phyloP scores from a whole-genome alignment of 1,140 invertebrate species.

The Drosophila lacertosa region DNA sequence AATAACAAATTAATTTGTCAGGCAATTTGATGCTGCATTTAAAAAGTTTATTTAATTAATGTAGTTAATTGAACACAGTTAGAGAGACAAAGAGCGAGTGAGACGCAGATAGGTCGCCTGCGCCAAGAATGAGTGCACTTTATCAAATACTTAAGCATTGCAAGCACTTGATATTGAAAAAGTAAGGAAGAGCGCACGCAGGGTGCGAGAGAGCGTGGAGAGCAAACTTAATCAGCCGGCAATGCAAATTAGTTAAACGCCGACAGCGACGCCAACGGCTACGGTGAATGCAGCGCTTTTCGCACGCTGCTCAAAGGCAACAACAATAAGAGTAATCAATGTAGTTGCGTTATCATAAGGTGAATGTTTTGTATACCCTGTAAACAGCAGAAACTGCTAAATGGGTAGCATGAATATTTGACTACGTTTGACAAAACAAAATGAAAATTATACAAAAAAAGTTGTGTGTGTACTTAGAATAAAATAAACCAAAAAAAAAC shows the following conservation, averaged over 20 bases:
- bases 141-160: constrained; percentile 13
- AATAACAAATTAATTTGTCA: constrained; percentile 72
- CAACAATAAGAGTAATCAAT: constrained; percentile 4
- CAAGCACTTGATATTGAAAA: not conserved
- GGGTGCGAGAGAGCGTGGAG: constrained; percentile 36
- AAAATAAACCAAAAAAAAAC: too few species aligned
- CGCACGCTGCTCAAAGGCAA: constrained; percentile 8
- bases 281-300: constrained; percentile 17
- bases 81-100: constrained; percentile 3
- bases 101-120: constrained; percentile 7
- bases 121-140: constrained; percentile 32
- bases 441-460: too few species aligned
- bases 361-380: not conserved
- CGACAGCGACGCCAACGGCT: constrained; percentile 4
- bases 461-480: too few species aligned
- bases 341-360: not conserved
- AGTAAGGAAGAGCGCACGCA: constrained; percentile 7
- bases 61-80: constrained; percentile 48
- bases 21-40: constrained; percentile 67
- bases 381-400: too few species aligned
- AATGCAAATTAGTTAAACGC: constrained; percentile 68
- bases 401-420: too few species aligned
- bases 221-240: constrained; percentile 56
- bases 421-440: too few species aligned
- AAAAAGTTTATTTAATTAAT: constrained; percentile 77